Percentiles rank a stretch among this genome's conserved stretches.
Conservation (phyloP, 1,140 invertebrate species). For the Philopotamus ludificatus region DNA sequence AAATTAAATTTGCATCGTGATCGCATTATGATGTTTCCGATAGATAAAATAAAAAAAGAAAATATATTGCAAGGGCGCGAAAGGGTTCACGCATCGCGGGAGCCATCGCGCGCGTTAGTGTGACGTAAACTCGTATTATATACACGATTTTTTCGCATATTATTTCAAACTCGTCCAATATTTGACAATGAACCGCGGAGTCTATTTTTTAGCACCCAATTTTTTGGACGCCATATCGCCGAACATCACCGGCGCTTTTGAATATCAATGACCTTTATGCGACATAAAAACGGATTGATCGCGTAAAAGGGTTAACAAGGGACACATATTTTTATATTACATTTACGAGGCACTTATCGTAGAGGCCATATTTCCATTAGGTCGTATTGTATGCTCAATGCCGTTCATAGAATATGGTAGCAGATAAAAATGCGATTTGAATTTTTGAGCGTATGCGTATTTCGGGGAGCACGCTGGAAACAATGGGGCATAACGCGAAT, state of each 20-base stretch:
- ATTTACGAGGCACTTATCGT: neutral
- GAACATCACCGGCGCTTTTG: neutral
- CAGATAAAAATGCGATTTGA: too few species aligned
- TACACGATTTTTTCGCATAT: neutral
- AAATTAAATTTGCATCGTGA: conserved; percentile 40
- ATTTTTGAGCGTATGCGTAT: too few species aligned
- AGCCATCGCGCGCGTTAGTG: neutral
- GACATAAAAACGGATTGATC: neutral
- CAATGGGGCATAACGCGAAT: too few species aligned
- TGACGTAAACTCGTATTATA: neutral
- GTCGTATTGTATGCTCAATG: too few species aligned
- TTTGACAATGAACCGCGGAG: too few species aligned
- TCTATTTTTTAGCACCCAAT: neutral
- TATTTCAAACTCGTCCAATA: too few species aligned
- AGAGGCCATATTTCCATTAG: too few species aligned
- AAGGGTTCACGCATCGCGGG: neutral
- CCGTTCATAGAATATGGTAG: too few species aligned
- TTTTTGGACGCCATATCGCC: neutral
- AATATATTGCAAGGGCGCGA: neutral
- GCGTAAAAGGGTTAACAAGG: neutral
- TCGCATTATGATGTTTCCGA: conserved; percentile 38
- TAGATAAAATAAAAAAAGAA: conserved; percentile 35
- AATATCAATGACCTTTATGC: neutral
- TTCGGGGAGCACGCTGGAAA: too few species aligned
- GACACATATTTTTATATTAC: neutral